These are phyloP conservation scores for Maniola jurtina DNA, from an alignment of 1,140 invertebrate species.

Conservation along the genomic window DNA sequence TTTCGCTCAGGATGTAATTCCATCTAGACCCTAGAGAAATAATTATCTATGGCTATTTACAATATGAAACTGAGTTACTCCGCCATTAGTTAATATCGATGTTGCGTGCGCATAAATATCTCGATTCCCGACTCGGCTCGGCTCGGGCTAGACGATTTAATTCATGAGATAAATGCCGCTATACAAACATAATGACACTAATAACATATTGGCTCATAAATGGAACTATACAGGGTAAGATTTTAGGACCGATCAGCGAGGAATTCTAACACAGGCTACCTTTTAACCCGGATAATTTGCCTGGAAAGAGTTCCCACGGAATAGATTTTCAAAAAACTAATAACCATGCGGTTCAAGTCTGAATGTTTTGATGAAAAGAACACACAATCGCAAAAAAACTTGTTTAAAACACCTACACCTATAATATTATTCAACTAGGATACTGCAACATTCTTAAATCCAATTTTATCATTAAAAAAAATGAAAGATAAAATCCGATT, in stretches of 20 bases:
- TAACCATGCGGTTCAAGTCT: no score
- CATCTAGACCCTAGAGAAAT: constrained; percentile 14
- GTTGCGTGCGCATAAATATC: constrained; percentile 36
- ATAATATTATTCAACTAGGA: no score
- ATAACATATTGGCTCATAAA: constrained; percentile 19
- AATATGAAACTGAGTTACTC: constrained; percentile 24
- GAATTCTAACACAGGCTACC: no score
- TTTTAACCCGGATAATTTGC: no score
- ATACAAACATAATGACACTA: constrained; percentile 27
- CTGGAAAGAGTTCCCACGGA: no score
- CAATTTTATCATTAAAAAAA: no score
- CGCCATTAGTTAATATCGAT: constrained; percentile 32
- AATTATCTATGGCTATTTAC: constrained; percentile 16
- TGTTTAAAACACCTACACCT: no score
- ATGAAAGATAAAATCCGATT: no score
- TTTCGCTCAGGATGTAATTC: constrained; percentile 14
- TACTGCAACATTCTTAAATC: no score
- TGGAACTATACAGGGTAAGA: neutral
- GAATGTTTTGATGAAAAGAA: no score
- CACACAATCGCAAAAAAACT: no score
- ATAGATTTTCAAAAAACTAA: no score
- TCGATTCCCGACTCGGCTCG: constrained; percentile 9
- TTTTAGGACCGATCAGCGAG: neutral
- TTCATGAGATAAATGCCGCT: constrained; percentile 24
- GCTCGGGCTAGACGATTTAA: constrained; percentile 26